A percentile compares a stretch with the other conserved stretches of the same genome.
Conservation (phyloP, 2,113 vertebrate genomes). For the Pelobates fuscus region DNA sequence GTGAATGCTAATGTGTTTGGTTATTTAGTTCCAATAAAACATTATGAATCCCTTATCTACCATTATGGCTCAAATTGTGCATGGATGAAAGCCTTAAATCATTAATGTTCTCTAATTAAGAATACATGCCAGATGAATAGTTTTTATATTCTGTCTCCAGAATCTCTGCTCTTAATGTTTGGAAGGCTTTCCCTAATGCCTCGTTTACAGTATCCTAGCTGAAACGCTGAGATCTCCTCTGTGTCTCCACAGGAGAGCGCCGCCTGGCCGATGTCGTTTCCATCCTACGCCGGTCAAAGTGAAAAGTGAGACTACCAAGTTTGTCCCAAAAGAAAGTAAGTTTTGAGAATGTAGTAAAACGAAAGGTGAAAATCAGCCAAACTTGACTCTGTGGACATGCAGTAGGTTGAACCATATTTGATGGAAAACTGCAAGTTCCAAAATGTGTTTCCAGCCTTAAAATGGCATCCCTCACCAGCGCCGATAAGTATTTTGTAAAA, state of each 20-base stretch:
- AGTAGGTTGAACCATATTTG: too few species aligned
- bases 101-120: slow-evolving; percentile 8
- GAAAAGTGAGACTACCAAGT: slow-evolving; percentile 74
- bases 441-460: too few species aligned
- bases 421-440: too few species aligned
- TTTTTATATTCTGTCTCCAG: background rate
- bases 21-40: background rate
- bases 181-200: background rate
- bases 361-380: too few species aligned
- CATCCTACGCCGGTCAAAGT: slow-evolving; percentile 78
- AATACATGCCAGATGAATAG: slow-evolving; percentile 2
- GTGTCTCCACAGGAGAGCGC: slow-evolving; percentile 78
- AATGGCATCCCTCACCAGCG: too few species aligned
- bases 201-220: background rate
- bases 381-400: too few species aligned
- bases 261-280: slow-evolving; percentile 82
- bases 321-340: slow-evolving; percentile 89
- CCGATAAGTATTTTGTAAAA: too few species aligned
- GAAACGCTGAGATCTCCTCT: slow-evolving; percentile 7
- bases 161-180: background rate
- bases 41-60: background rate
- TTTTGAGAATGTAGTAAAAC: slow-evolving; percentile 48
- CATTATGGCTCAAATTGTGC: background rate
- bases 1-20: background rate
- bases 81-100: background rate